Evolutionary conservation across 35 echinoderm and acorn worm species (phyloP).

Genomic region (Ptychodera flava): DNA sequence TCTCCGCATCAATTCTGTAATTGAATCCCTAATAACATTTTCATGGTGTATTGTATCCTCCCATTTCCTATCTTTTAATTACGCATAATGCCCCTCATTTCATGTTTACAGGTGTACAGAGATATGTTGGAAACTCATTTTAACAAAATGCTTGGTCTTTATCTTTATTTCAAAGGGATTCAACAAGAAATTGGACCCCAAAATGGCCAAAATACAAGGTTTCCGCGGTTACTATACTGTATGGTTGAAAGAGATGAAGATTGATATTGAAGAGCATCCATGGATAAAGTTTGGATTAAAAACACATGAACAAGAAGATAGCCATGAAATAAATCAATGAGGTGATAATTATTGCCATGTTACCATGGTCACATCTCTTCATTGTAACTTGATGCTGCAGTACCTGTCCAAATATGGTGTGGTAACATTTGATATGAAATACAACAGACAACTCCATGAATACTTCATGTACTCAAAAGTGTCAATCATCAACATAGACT

Average conservation of each 20-base stretch:
- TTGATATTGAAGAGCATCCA: constrained; percentile 38
- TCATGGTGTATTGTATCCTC: background rate
- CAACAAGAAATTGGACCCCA: background rate
- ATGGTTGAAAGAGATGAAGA: constrained; percentile 40
- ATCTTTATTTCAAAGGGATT: background rate
- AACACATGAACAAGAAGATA: too few relatives aligned
- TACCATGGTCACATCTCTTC: too few relatives aligned
- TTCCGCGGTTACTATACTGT: constrained; percentile 47
- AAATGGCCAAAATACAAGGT: background rate
- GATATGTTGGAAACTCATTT: background rate
- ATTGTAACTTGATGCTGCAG: too few relatives aligned
- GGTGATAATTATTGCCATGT: too few relatives aligned
- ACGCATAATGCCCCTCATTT: background rate
- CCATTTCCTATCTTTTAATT: background rate
- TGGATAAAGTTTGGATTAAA: constrained; percentile 30
- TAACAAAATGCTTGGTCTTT: background rate
- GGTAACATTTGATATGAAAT: too few relatives aligned
- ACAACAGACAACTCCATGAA: too few relatives aligned
- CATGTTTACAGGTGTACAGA: background rate
- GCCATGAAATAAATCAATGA: too few relatives aligned
- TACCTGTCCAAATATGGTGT: too few relatives aligned
- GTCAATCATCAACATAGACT: too few relatives aligned
- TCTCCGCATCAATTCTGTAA: too few relatives aligned
- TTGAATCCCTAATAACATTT: background rate
- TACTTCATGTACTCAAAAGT: too few relatives aligned